A percentile compares a stretch with the other conserved stretches of the same genome.
Conservation (phyloP, 2,888 invertebrate species). For the Dichetophora obliterata region DNA sequence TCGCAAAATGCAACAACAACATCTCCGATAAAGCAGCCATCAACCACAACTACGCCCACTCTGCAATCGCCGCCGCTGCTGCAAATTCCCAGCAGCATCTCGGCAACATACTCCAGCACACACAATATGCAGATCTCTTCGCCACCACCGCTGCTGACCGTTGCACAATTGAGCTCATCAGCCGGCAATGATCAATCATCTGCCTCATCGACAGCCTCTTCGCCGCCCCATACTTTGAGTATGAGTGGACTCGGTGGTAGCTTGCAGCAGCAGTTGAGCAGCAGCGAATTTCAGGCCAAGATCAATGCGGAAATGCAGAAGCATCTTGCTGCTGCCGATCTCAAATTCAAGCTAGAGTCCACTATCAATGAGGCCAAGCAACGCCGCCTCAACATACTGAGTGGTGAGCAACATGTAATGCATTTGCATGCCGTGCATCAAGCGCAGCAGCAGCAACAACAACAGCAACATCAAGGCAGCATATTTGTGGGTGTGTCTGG, state of each 20-base stretch:
- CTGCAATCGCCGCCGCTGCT: constrained; percentile 55
- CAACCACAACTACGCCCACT: constrained; percentile 56
- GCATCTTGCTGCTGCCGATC: constrained; percentile 65
- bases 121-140: constrained; percentile 54
- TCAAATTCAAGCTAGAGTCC: constrained; percentile 65
- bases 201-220: constrained; percentile 58
- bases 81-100: constrained; percentile 42
- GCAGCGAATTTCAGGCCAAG: constrained; percentile 66
- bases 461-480: constrained; percentile 44
- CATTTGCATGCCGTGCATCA: constrained; percentile 62
- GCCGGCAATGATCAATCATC: constrained; percentile 60
- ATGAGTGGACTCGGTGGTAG: constrained; percentile 34
- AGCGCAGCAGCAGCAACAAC: constrained; percentile 54
- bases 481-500: constrained; percentile 27
- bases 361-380: constrained; percentile 63
- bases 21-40: constrained; percentile 46
- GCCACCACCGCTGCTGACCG: constrained; percentile 62
- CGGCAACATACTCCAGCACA: constrained; percentile 17
- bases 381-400: constrained; percentile 54
- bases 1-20: constrained; percentile 30
- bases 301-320: constrained; percentile 69
- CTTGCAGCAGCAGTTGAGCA: constrained; percentile 48
- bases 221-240: constrained; percentile 57
- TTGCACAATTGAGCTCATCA: constrained; percentile 53
- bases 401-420: constrained; percentile 52